A percentile compares a stretch with the other conserved stretches of the same genome.
phyloP scores from a whole-genome alignment of 2,113 vertebrate genomes.

The Actinemys pallida region DNA sequence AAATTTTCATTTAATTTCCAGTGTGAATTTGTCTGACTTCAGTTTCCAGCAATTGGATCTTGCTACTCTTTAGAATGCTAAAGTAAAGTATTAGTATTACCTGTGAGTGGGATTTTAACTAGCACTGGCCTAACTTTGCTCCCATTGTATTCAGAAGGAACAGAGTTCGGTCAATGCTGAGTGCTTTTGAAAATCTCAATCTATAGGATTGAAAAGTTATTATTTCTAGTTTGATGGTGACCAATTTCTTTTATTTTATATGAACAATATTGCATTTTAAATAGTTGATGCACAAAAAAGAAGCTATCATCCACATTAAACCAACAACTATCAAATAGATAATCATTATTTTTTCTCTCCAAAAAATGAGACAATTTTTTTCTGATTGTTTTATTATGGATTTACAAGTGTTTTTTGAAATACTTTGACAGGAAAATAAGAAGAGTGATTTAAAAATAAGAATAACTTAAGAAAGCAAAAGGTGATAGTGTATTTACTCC shows the following conservation, averaged over 20 bases:
- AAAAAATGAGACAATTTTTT: not conserved
- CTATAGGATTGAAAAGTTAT: not conserved
- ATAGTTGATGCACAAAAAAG: not conserved
- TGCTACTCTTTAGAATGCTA: not conserved
- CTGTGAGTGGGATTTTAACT: not conserved
- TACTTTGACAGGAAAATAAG: not conserved
- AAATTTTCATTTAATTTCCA: not conserved
- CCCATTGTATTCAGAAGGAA: not conserved
- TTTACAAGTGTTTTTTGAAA: not conserved
- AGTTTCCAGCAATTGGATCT: not conserved
- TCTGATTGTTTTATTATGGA: not conserved
- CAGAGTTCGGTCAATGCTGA: not conserved
- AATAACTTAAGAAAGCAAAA: not conserved
- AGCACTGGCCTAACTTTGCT: not conserved
- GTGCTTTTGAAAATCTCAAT: not conserved
- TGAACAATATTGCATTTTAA: not conserved
- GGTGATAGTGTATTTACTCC: not conserved
- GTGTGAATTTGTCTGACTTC: not conserved
- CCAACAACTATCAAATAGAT: not conserved
- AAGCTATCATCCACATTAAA: not conserved
- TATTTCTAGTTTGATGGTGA: not conserved
- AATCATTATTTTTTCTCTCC: not conserved
- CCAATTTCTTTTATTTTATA: not conserved
- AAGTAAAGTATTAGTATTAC: not conserved
- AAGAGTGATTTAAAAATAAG: not conserved